Evolutionary conservation across 1,140 invertebrate species (phyloP), one percentile per base, ranked within the genome.

Genomic region (Saxidomus purpurata): DNA sequence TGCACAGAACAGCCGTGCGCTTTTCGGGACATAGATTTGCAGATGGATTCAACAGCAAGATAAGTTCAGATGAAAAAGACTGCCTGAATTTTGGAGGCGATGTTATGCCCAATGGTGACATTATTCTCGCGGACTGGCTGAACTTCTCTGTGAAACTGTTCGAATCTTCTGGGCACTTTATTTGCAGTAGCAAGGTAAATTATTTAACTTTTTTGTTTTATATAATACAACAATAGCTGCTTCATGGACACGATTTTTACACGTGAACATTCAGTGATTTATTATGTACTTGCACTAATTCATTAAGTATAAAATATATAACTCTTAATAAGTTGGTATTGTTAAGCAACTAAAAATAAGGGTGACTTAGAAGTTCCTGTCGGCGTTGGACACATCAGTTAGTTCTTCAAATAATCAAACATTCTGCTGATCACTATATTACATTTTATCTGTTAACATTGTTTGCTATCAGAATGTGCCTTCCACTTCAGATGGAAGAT

Each of bases 101-200:
- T 15, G 38, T 28, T 0, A 55, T 82, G 36, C 80, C 55, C 0
- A 61, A 63, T 36, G 52, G 80, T 4, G 15, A 40, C 19, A 25
- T 82, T 0, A 40, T 82, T 8, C 25, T 82, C 15, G 49, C 55
- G 13, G 80, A 82, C 38, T 82, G 80, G 80, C 19, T 82, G n/a
- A 82, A 82, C 36, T 63, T 43, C 17, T 38, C 52, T 1, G 55
- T 82, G 8, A 82, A 82, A 25, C 0, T 82, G 80, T 82, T 40
- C 34, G 40, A 63, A 17, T 15, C 59, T 38, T 63, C 52, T 3
- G 59, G 59, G 6, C 52, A 63, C 25, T 82, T 43, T 61, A 28
- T 82, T 36, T 43, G 38, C 52, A 38, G 59, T n/a, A 43, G 59
- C 0, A 67, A 63, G 80, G 80, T 82, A 40, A 13, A n/a, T 52